Evolutionary conservation across 1,140 invertebrate species (phyloP).

Genomic region (Plodia interpunctella): DNA sequence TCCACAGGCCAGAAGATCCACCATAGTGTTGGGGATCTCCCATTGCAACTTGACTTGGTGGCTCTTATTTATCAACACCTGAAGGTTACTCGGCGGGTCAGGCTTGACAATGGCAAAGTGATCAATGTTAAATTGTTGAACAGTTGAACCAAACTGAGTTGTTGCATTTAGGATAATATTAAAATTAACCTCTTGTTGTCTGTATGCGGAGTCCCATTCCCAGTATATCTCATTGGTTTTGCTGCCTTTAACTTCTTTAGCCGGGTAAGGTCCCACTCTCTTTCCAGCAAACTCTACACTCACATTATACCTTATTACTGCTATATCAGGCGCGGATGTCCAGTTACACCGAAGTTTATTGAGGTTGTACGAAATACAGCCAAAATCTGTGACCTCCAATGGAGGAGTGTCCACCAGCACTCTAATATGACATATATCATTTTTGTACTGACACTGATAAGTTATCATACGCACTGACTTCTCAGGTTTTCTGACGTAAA

Average conservation of each 20-base stretch:
- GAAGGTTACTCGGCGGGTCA: constrained; percentile 77
- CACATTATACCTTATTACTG: constrained; percentile 79
- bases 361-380: constrained; percentile 82
- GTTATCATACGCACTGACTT: constrained; percentile 29
- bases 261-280: constrained; percentile 37
- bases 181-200: constrained; percentile 78
- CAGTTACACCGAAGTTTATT: constrained; percentile 82
- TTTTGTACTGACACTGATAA: constrained; percentile 54
- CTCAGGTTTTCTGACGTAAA: constrained; percentile 45
- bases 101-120: constrained; percentile 82
- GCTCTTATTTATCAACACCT: constrained; percentile 73
- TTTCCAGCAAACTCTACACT: constrained; percentile 68
- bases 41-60: constrained; percentile 79
- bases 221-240: constrained; percentile 26
- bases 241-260: constrained; percentile 49
- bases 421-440: constrained; percentile 47
- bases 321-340: constrained; percentile 74
- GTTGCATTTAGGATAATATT: constrained; percentile 74
- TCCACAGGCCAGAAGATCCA: constrained; percentile 77
- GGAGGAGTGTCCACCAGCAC: constrained; percentile 68
- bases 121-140: constrained; percentile 75
- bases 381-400: constrained; percentile 78
- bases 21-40: constrained; percentile 78
- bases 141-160: constrained; percentile 77
- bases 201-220: constrained; percentile 79